A percentile compares a stretch with the other conserved stretches of the same genome.
These are phyloP conservation scores for Neogobius melanostomus DNA, from an alignment of 2,113 vertebrate genomes.

Conservation along the genomic window DNA sequence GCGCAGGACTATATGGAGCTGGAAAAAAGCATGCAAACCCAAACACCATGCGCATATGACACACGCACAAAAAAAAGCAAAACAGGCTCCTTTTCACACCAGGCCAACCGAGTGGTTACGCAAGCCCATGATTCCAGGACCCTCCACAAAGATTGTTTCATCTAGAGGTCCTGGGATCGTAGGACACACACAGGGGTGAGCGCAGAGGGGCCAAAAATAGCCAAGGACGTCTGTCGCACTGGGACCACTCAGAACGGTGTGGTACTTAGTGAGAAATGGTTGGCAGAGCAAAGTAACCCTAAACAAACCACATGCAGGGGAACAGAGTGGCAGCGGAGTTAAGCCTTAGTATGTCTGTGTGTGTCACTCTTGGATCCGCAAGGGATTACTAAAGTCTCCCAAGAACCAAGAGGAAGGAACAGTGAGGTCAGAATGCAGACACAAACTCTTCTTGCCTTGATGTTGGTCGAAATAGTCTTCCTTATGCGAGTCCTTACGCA, in stretches of 20 bases:
- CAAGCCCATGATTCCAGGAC: conserved; percentile 31
- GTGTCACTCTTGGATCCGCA: conserved; percentile 74
- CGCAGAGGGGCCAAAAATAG: conserved; percentile 67
- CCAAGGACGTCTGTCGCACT: conserved; percentile 42
- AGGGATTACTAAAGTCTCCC: conserved; percentile 71
- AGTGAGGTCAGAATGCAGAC: conserved; percentile 32
- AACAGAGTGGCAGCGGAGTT: conserved; percentile 37
- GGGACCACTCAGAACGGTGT: conserved; percentile 59
- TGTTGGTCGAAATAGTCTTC: conserved; percentile 1
- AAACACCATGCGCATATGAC: conserved; percentile 48
- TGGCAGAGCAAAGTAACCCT: conserved; percentile 73
- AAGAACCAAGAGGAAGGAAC: conserved; percentile 41
- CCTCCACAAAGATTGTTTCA: conserved; percentile 70
- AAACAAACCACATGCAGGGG: conserved; percentile 73
- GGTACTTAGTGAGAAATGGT: conserved; percentile 76
- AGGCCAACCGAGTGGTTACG: conserved; percentile 38
- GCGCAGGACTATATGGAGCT: conserved; percentile 61
- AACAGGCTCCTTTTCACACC: conserved; percentile 64
- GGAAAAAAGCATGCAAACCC: conserved; percentile 39
- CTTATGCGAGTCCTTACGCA: too few relatives aligned
- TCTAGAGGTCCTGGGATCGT: conserved; percentile 76
- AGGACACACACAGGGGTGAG: conserved; percentile 41
- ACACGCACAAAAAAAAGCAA: conserved; percentile 34
- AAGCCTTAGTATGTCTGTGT: conserved; percentile 30
- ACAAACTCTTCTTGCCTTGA: conserved; percentile 27